phyloP scores from a whole-genome alignment of 2,888 invertebrate species.

The Troides aeacus region DNA sequence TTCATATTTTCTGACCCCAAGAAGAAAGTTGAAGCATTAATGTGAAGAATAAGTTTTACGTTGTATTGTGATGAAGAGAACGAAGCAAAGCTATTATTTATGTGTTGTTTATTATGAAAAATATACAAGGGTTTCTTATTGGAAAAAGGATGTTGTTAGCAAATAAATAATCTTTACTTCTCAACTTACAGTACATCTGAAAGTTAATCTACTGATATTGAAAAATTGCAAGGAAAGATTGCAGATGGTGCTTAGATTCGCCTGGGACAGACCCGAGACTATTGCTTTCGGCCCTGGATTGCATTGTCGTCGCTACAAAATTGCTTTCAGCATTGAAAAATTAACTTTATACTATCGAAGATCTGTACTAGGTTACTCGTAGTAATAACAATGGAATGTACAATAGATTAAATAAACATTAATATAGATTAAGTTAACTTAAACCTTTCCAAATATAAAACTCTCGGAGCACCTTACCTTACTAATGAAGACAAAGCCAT shows the following conservation, averaged over 20 bases:
- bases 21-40: too few species aligned
- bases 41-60: too few species aligned
- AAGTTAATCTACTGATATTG: conserved; percentile 47
- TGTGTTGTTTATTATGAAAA: too few species aligned
- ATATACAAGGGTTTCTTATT: background rate
- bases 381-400: too few species aligned
- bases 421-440: too few species aligned
- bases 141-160: background rate
- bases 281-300: conserved; percentile 8
- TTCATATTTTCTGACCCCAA: too few species aligned
- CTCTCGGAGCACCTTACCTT: too few species aligned
- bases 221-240: conserved; percentile 49
- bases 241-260: conserved; percentile 48
- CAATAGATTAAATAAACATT: too few species aligned
- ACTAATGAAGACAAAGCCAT: too few species aligned
- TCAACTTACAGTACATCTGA: background rate
- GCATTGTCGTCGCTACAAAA: conserved; percentile 23
- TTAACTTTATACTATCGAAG: conserved; percentile 6
- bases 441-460: too few species aligned
- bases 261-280: conserved; percentile 30
- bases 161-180: background rate
- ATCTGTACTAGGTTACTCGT: background rate
- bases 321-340: conserved; percentile 25
- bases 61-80: too few species aligned
- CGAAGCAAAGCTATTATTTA: too few species aligned